Base-by-base conservation (phyloP, 2,888 invertebrate species). In the Limenitis camilla region DNA sequence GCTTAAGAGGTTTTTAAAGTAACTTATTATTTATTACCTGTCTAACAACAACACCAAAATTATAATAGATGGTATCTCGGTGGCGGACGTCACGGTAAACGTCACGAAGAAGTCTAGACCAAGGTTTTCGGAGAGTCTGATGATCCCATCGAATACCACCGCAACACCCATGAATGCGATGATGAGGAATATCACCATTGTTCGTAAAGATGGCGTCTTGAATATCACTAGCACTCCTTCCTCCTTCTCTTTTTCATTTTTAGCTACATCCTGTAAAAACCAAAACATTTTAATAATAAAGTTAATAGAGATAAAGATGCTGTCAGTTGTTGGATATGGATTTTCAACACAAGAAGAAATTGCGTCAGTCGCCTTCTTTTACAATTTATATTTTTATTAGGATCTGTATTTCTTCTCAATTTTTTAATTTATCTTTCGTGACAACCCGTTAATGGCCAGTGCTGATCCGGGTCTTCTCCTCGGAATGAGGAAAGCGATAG, bases 61-160 rank as follows among this genome's bases (percentile, higher is more conserved):
- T 4, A 60, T 53, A 27, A 71, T 61, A 0, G 72, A 68, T 5
- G 80, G 80, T 49, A 78, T 65, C 56, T 81, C 79, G 0, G 74
- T 70, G 0, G 69, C 64, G 0, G 79, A 72, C 0, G 78, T 71
- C n/a, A 78, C 58, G 0, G 77, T 70, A 59, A 75, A 79, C 0
- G 76, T 78, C 1, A 76, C 36, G 61, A 80, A 80, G 64, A 81
- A 76, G 58, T 74, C 68, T 52, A 71, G 56, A 0, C 80, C 80
- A 32, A 81, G 68, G 35, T 66, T 73, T 65, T 80, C 79, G 0
- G 79, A 79, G 50, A 80, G 60, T 6, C 81, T 61, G n/a, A 78
- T 66, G 36, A 80, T 64, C 19, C 72, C 72, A 55, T 81, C 81
- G 48, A 80, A 72, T 5, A 69, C 62, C 31, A 78, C 52, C 0